Evolutionary conservation across 2,797 vertebrate genomes (phyloP), one percentile per base, ranked within the genome.

Genomic region (Emys orbicularis): DNA sequence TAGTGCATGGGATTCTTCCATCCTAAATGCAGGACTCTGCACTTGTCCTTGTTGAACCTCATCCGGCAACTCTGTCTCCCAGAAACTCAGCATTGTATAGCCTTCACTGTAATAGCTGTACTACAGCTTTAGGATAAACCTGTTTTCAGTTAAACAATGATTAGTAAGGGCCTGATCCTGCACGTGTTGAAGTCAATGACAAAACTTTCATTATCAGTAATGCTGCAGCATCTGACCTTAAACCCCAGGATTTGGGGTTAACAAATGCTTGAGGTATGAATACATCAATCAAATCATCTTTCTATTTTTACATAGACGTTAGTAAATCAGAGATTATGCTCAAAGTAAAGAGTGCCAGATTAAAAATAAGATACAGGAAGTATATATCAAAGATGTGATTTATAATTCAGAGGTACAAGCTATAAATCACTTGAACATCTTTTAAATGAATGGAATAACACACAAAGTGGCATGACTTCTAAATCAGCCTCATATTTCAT

Each of bases 381-480:
- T 29, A 6, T 47, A 86, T 86, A 88, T 81, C 53, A 57, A 8
- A 81, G 34, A 29, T 49, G 37, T 54, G 83, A 94, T 93, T 91
- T 95, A 87, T 81, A 92, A 92, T 85, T 91, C 87, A 52, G 81
- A 86, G 87, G 85, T 94, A 59, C 81, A 85, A 89, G n/a, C 59
- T 34, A 74, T 97, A 91, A 53, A 79, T 91, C 97, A 85, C 79
- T 81, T 79, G 59, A 76, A 83, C 86, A 90, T 74, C 85, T 90
- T 76, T 92, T 18, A 87, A 94, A 29, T 47, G 31, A 84, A 83
- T 37, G 57, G 82, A 50, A 31, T 21, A 84, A 68, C 53, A 23
- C 19, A 50, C 41, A 72, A 86, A 86, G 29, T 83, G 91, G 80
- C 0, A 0, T 50, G 31, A 87, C 88, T 86, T 92, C 86, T 83